These are phyloP conservation scores for Amblyjoppa fuscipennis DNA, from an alignment of 2,888 invertebrate species.

Conservation along the genomic window DNA sequence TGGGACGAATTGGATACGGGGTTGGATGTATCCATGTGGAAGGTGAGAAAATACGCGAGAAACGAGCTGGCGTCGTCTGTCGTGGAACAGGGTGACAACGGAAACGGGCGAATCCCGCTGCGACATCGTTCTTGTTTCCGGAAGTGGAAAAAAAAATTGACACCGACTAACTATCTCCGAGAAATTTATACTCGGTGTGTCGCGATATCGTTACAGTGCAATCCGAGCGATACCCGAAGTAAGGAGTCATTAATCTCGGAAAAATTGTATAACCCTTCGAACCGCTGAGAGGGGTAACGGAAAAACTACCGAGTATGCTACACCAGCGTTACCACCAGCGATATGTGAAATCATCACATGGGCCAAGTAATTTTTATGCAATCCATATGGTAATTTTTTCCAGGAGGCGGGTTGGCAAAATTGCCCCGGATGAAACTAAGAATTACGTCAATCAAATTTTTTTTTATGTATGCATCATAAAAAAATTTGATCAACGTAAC, in stretches of 20 bases:
- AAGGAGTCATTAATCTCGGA: constrained; percentile 38
- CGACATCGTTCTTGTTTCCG: constrained; percentile 13
- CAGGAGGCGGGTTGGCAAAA: too few species aligned
- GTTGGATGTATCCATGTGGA: constrained; percentile 53
- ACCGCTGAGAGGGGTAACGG: too few species aligned
- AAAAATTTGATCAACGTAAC: too few species aligned
- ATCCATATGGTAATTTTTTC: too few species aligned
- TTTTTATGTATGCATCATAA: too few species aligned
- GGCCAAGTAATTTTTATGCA: too few species aligned
- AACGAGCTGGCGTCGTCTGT: constrained; percentile 3
- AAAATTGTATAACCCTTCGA: background rate
- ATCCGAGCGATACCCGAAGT: constrained; percentile 7
- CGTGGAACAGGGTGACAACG: constrained; percentile 14
- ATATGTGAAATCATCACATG: too few species aligned
- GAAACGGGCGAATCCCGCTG: background rate
- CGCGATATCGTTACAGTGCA: background rate
- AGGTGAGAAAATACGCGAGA: constrained; percentile 53
- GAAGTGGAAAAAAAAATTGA: background rate
- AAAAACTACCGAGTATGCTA: too few species aligned
- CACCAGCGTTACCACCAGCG: too few species aligned
- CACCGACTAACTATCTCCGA: background rate
- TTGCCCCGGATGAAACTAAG: too few species aligned
- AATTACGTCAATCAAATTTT: too few species aligned
- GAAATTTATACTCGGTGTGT: constrained; percentile 23
- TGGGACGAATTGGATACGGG: constrained; percentile 57